Base-by-base conservation (phyloP, 2,797 vertebrate genomes). In the Halcyon leucocephala region DNA sequence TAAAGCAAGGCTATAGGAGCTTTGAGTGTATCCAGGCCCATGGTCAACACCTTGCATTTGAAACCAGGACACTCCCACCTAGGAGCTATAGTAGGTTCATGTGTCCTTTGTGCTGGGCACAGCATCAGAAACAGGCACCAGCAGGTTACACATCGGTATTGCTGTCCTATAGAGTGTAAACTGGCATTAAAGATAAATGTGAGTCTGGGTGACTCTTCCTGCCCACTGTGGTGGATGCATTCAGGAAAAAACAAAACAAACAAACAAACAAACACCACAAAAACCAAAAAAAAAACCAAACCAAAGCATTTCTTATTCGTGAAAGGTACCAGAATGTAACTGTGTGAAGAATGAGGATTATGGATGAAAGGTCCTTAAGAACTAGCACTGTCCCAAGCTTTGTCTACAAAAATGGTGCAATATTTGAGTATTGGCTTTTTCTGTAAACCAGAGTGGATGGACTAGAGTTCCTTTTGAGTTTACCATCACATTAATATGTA, bases 121-220 rank as follows among this genome's bases (percentile, higher is more conserved):
- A 42, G 76, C 25, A 39, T 6, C 2, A 0, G 7, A 20, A 0
- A 1, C 12, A 41, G 46, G 41, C 52, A 77, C 17, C 61, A 52
- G 29, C 29, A 42, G 24, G 37, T 65, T 69, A 44, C 13, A 4
- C 0, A 1, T 6, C 28, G 28, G 11, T 60, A 18, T 33, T 54
- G 28, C 20, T 71, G 60, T 29, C 33, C 42, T 28, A 10, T 10
- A 2, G 7, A 26, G 42, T 16, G 15, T 41, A 64, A 92, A 80
- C 18, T 44, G 26, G 25, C 15, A 21, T 31, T 52, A 39, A 73
- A 73, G 37, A 4, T 33, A 26, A 74, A 7, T 5, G 42, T 15
- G 42, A 70, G 35, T 2, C 29, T 48, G 26, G 10, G 9, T 58
- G 26, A 25, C 9, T 71, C 20, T 57, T 82, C 33, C 22, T 82